A percentile compares a stretch with the other conserved stretches of the same genome.
Conservation (phyloP, 2,113 vertebrate genomes). For the Syrmaticus mikado region DNA sequence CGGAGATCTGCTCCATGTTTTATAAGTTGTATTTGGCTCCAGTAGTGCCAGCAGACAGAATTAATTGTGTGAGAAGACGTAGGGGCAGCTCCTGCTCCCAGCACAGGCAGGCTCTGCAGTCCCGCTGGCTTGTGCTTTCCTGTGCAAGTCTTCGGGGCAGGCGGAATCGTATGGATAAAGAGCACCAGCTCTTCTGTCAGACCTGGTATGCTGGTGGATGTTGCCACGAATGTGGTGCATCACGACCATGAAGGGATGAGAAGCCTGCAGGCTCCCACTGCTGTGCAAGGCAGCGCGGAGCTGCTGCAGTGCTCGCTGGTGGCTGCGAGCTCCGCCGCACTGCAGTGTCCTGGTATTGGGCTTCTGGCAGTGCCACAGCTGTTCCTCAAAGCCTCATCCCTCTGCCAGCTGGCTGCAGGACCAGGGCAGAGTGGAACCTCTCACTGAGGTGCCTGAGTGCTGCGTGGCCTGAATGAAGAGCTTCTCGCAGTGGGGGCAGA, state of each 20-base stretch:
- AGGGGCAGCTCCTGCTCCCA: neutral
- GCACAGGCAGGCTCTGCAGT: constrained; percentile 6
- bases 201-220: neutral
- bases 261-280: neutral
- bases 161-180: rapidly evolving
- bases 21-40: constrained; percentile 48
- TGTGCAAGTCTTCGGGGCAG: neutral
- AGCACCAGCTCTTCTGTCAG: rapidly evolving
- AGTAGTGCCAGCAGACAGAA: constrained; percentile 36
- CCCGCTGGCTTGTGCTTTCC: neutral
- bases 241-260: rapidly evolving
- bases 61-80: constrained; percentile 5
- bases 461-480: neutral
- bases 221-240: rapidly evolving
- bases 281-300: rapidly evolving
- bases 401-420: neutral
- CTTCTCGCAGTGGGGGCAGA: neutral
- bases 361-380: rapidly evolving
- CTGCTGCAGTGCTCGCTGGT: too few species aligned
- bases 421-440: neutral
- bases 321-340: neutral
- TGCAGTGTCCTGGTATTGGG: neutral
- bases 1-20: constrained; percentile 44
- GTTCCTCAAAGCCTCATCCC: neutral
- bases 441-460: neutral